Percentiles rank a stretch among this genome's conserved stretches.
Conservation (phyloP, 2,113 vertebrate species). For the Brienomyrus longianalis region DNA sequence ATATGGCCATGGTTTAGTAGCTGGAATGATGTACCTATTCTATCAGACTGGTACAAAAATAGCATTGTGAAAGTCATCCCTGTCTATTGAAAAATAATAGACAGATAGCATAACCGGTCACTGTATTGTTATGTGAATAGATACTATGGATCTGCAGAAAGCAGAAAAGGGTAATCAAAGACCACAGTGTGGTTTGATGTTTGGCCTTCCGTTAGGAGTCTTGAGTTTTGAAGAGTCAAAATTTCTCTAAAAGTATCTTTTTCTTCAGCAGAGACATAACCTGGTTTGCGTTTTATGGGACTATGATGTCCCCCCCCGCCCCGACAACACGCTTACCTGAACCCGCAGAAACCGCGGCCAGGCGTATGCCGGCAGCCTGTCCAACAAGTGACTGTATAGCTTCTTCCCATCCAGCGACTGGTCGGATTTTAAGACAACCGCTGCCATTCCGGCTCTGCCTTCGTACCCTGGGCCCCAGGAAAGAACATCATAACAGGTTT, state of each 20-base stretch:
- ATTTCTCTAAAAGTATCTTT: background rate
- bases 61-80: background rate
- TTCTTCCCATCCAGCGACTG: conserved; percentile 50
- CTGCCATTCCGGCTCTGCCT: conserved; percentile 76
- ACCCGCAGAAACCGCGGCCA: conserved; percentile 53
- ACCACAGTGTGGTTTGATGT: background rate
- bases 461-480: conserved; percentile 64
- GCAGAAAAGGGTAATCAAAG: background rate
- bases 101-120: background rate
- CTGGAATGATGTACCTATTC: background rate
- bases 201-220: background rate
- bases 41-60: background rate
- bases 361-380: conserved; percentile 61
- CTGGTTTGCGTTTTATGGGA: background rate
- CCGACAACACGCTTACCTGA: conserved; percentile 40
- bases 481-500: background rate
- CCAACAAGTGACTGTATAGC: conserved; percentile 54
- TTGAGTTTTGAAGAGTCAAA: background rate
- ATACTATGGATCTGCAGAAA: background rate
- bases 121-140: background rate
- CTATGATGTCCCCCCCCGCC: no score
- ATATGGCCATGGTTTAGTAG: background rate
- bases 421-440: conserved; percentile 60
- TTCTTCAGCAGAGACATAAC: background rate
- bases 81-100: background rate